Conservation (phyloP, 2,797 vertebrate species). For the Varecia variegata region DNA sequence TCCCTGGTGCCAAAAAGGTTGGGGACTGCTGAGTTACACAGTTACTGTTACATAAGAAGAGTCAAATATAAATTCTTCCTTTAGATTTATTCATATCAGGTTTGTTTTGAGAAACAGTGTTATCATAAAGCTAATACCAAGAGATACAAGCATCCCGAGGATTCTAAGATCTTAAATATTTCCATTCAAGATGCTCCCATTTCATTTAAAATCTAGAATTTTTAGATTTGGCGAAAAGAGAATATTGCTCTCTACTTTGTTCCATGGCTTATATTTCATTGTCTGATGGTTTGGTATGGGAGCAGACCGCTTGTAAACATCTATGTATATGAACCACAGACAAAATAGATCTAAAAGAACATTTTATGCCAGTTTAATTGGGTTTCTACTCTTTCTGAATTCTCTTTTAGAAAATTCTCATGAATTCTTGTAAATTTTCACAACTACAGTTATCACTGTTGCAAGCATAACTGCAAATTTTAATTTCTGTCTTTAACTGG, state of each 20-base stretch:
- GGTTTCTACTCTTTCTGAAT: background rate
- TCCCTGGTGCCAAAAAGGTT: no score
- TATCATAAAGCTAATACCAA: background rate
- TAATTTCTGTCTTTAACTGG: background rate
- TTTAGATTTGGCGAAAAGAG: background rate
- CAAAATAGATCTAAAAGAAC: background rate
- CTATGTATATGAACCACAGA: background rate
- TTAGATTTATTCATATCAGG: background rate
- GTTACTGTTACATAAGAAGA: background rate
- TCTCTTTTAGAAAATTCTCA: background rate
- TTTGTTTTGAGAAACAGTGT: constrained; percentile 22
- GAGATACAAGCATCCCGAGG: background rate
- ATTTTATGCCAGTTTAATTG: background rate
- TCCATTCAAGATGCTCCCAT: background rate
- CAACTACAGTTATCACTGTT: background rate
- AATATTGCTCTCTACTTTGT: background rate
- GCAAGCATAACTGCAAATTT: background rate
- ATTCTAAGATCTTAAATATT: background rate
- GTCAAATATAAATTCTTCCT: background rate
- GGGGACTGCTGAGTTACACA: background rate
- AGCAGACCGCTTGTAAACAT: background rate
- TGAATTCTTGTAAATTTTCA: background rate
- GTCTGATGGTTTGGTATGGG: background rate
- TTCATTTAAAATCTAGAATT: background rate
- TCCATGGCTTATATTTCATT: background rate